Evolutionary conservation across 2,113 vertebrate species (phyloP), one percentile per base, ranked within the genome.

Genomic region (Pseudolaguvia tuberculata): DNA sequence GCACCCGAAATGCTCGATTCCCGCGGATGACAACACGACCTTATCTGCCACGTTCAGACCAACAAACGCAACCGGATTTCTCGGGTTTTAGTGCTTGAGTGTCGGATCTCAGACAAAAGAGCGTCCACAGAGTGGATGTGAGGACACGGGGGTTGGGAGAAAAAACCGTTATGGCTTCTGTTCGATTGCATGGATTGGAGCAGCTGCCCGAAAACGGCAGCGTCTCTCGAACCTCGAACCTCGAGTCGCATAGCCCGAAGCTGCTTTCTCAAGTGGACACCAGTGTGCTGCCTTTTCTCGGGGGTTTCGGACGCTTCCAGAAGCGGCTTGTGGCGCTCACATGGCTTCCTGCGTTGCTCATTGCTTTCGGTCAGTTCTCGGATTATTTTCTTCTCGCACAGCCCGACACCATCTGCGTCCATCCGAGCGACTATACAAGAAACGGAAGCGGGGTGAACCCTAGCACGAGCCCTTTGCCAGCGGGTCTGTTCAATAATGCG

Each of bases 281-380:
- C 63, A 94, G 91, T n/a, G 94, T 98, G 65, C 87, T 96, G 85
- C 96, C 95, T 25, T 91, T 96, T 73, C 93, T 98, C 2, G 96
- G 94, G 8, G 94, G 96, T 0, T 93, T 98, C 82, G 92, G 94
- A 72, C 90, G 87, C 20, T 93, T 93, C 79, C 95, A 98, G 89
- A 91, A 87, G 80, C 93, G 93, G 81, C 91, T 99, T n/a, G 92
- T 98, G 82, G 88, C 96, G 74, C 94, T 99, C 88, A 97, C 96
- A 75, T 99, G 96, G 94, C 88, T 99, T 42, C 96, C 96, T 3
- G 95, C 94, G 23, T 88, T 99, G 50, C 93, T 98, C 85, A 95
- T 99, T 70, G 94, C 95, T 81, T 96, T 96, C 82, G 97, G 94
- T 81, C 95, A 96, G 88, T 96, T 96, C 86, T 98, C 96, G 80